phyloP scores from a whole-genome alignment of 2,113 vertebrate genomes.

The Rana temporaria region DNA sequence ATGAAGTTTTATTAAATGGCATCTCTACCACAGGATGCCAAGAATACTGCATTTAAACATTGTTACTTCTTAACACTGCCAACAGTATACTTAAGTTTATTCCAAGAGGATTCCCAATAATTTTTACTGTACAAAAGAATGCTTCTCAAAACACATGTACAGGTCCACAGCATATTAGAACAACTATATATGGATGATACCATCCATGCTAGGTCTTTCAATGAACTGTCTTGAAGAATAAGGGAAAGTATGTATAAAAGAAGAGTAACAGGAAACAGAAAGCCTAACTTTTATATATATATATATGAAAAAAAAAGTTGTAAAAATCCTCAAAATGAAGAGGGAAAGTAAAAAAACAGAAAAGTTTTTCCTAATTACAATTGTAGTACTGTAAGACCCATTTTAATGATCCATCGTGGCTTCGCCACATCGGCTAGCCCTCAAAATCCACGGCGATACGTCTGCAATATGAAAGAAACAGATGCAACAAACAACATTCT shows the following conservation, averaged over 20 bases:
- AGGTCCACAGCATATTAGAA: background rate
- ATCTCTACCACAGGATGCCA: no score
- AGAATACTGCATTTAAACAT: no score
- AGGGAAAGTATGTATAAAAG: slow-evolving; percentile 15
- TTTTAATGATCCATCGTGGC: slow-evolving; percentile 77
- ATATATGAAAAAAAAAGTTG: slow-evolving; percentile 5
- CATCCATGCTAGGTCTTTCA: slow-evolving; percentile 14
- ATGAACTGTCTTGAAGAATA: slow-evolving; percentile 25
- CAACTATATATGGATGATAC: background rate
- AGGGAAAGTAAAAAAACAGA: slow-evolving; percentile 21
- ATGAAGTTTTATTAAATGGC: no score
- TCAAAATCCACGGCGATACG: slow-evolving; percentile 83
- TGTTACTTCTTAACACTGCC: no score
- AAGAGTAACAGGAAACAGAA: background rate
- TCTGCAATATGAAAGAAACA: slow-evolving; percentile 85
- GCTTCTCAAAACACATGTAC: background rate
- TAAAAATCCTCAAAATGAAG: background rate
- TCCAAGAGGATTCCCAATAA: no score
- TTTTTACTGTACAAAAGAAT: background rate
- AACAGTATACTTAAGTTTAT: no score
- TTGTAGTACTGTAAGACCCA: slow-evolving; percentile 77
- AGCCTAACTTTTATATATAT: slow-evolving; percentile 22
- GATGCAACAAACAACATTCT: slow-evolving; percentile 73
- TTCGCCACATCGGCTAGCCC: slow-evolving; percentile 82
- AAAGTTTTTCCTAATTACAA: slow-evolving; percentile 74